phyloP scores from a whole-genome alignment of 1,140 invertebrate species.

The Plectrocnemia conspersa region DNA sequence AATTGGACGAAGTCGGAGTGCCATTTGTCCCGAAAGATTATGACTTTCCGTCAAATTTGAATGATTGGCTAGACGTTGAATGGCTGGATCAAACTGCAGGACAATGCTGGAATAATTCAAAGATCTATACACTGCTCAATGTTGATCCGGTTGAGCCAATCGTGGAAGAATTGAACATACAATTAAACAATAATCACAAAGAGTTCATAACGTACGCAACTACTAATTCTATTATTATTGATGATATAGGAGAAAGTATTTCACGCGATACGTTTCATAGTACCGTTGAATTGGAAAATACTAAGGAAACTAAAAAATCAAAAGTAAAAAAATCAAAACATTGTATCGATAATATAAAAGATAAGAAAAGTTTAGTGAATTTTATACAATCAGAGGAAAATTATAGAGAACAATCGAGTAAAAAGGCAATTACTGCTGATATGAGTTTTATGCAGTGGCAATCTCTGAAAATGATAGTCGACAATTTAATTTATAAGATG shows the following conservation, averaged over 20 bases:
- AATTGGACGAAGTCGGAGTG: constrained; percentile 47
- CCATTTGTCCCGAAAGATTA: constrained; percentile 50
- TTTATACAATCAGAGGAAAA: constrained; percentile 45
- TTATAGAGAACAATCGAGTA: constrained; percentile 40
- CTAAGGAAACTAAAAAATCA: constrained; percentile 13
- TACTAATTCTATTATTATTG: neutral
- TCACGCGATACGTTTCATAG: constrained; percentile 1
- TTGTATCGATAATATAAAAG: constrained; percentile 38
- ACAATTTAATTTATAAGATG: constrained; percentile 12
- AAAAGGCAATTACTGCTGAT: constrained; percentile 41
- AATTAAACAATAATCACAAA: constrained; percentile 35
- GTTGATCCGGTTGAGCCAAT: constrained; percentile 37
- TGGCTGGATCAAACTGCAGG: constrained; percentile 45
- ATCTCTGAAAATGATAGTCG: constrained; percentile 25
- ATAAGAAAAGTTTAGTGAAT: constrained; percentile 37
- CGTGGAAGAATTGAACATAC: constrained; percentile 38
- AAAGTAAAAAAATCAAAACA: constrained; percentile 33
- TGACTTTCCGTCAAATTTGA: constrained; percentile 48
- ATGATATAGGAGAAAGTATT: constrained; percentile 9
- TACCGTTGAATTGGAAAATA: constrained; percentile 16
- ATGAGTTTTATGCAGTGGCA: constrained; percentile 48
- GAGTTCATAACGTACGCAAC: neutral
- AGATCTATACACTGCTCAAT: constrained; percentile 35
- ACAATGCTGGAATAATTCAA: constrained; percentile 41
- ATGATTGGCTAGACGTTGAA: constrained; percentile 50